These are phyloP conservation scores for Gonatopus flavifemur DNA, from an alignment of 1,140 invertebrate species.

Conservation along the genomic window DNA sequence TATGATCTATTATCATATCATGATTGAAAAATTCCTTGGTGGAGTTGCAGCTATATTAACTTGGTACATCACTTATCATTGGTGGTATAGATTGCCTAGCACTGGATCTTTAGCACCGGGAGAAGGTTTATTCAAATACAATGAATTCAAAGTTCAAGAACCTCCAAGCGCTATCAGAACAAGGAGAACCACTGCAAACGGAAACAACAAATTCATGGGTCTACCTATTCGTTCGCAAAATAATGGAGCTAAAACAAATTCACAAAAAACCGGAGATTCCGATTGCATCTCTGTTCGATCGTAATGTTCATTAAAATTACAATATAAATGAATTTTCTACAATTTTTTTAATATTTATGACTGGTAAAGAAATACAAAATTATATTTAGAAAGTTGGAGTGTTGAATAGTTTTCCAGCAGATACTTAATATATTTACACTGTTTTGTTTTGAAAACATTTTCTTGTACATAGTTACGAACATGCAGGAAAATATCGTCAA, in stretches of 20 bases:
- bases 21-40: conserved; percentile 92
- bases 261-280: too few species aligned
- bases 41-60: conserved; percentile 81
- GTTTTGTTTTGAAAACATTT: too few species aligned
- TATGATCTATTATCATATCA: conserved; percentile 91
- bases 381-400: too few species aligned
- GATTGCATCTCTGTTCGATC: not conserved
- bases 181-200: conserved; percentile 40
- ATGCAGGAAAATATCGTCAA: too few species aligned
- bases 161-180: conserved; percentile 15
- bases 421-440: too few species aligned
- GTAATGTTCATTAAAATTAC: not conserved
- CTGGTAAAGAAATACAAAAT: too few species aligned
- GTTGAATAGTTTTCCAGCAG: too few species aligned
- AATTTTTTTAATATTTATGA: too few species aligned
- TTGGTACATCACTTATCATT: conserved; percentile 90
- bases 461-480: too few species aligned
- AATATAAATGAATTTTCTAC: not conserved
- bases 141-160: conserved; percentile 57
- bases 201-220: conserved; percentile 72
- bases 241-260: too few species aligned
- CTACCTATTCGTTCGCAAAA: conserved; percentile 73
- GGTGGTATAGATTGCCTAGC: conserved; percentile 71
- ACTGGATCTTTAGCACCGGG: conserved; percentile 72
- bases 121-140: conserved; percentile 78